Evolutionary conservation across 2,113 vertebrate species (phyloP), one percentile per base, ranked within the genome.

Genomic region (Rhea pennata): DNA sequence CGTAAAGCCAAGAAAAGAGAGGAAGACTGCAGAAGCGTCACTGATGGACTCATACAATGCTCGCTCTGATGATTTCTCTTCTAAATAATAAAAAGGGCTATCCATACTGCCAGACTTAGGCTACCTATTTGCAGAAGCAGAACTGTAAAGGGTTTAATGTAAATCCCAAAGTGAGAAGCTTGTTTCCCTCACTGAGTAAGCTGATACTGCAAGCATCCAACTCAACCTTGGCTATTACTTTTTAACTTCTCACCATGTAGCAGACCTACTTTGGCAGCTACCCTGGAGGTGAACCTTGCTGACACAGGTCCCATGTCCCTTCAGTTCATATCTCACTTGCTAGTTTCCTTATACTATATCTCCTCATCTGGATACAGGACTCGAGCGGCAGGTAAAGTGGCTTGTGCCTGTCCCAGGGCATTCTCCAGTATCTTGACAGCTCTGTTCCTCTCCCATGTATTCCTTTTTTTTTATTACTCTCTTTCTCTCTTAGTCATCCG

Each of bases 11-110:
- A 46, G 20, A 70, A 65, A n/a, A 62, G 16, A 71, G 80, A 77
- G 26, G 0, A 0, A 5, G 21, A 40, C 48, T 54, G 20, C 39
- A 27, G 31, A 69, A 64, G 6, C 3, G 7, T 40, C 50, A 23
- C 51, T 67, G n/a, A 15, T 19, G 21, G 42, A 50, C 12, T 77
- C 51, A 44, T 0, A 0, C 16, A 19, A 42, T 11, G 2, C 9
- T 9, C 26, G 46, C 42, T 39, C 16, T 29, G 40, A 12, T 22
- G 81, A 36, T 5, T 74, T 16, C 40, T 46, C 40, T 92, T 78
- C 50, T 42, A 36, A 20, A 36, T 10, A 58, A 29, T 54, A 33
- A 39, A 8, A 3, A 3, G 54, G 40, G 27, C 36, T 59, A 20
- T n/a, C 53, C 31, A 65, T 23, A 24, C 20, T 23, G 36, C 39